Evolutionary conservation across 2,888 invertebrate genomes (phyloP).

Genomic region (Anorthoa munda): DNA sequence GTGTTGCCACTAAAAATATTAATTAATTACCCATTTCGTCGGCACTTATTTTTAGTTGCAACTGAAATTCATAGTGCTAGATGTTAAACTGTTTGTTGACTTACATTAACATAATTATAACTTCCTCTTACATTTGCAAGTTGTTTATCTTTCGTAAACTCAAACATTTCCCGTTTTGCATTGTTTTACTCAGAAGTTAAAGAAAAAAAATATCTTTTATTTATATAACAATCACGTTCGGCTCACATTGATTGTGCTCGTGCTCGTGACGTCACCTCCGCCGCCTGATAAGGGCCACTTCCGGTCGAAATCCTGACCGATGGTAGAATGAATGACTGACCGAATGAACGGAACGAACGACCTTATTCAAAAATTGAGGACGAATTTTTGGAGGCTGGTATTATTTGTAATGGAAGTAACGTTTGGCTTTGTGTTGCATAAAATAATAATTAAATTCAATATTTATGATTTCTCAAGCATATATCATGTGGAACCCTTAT

Average conservation of each 20-base stretch:
- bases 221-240: slow-evolving; percentile 89
- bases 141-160: slow-evolving; percentile 74
- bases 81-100: slow-evolving; percentile 62
- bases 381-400: slow-evolving; percentile 56
- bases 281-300: slow-evolving; percentile 88
- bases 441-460: slow-evolving; percentile 66
- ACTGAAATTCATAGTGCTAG: slow-evolving; percentile 37
- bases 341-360: slow-evolving; percentile 71
- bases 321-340: slow-evolving; percentile 76
- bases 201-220: slow-evolving; percentile 80
- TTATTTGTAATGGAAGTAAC: slow-evolving; percentile 53
- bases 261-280: slow-evolving; percentile 87
- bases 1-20: slow-evolving; percentile 55
- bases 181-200: slow-evolving; percentile 83
- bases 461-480: slow-evolving; percentile 67
- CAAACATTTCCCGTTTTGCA: slow-evolving; percentile 82
- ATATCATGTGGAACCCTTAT: slow-evolving; percentile 18
- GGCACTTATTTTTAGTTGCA: slow-evolving; percentile 13
- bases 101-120: slow-evolving; percentile 68
- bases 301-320: slow-evolving; percentile 85
- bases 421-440: slow-evolving; percentile 54
- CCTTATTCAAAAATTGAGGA: slow-evolving; percentile 73
- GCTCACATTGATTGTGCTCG: slow-evolving; percentile 81
- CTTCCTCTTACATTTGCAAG: slow-evolving; percentile 67
- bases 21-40: slow-evolving; percentile 48